Conservation (phyloP, 2,888 invertebrate genomes). For the Leptogaster cylindrica region DNA sequence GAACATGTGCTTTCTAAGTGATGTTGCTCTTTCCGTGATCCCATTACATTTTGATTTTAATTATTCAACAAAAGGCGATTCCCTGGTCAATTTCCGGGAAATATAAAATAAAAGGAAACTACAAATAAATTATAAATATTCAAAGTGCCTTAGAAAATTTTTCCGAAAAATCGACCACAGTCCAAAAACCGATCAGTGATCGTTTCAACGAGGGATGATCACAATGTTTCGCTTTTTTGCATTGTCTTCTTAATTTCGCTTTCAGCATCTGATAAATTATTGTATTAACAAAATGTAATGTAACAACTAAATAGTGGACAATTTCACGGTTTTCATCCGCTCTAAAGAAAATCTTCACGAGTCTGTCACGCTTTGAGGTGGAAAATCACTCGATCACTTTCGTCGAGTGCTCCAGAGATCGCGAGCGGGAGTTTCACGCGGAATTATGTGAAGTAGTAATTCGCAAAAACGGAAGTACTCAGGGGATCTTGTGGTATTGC, state of each 20-base stretch:
- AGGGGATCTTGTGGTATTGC: constrained; percentile 19
- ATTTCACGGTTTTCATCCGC: constrained; percentile 14
- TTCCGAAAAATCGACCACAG: too few species aligned
- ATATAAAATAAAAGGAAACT: background rate
- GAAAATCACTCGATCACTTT: constrained; percentile 33
- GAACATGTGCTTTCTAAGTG: too few species aligned
- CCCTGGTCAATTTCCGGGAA: background rate
- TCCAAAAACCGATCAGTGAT: too few species aligned
- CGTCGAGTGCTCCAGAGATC: constrained; percentile 11
- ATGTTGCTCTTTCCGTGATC: too few species aligned
- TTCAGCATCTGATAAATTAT: too few species aligned
- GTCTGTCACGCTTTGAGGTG: constrained; percentile 24
- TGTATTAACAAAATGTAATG: too few species aligned
- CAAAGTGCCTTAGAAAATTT: background rate
- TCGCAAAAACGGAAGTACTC: constrained; percentile 28
- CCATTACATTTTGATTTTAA: too few species aligned
- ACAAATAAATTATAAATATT: background rate
- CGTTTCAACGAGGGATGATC: too few species aligned
- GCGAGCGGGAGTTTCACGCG: constrained; percentile 28
- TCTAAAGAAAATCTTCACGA: constrained; percentile 15
- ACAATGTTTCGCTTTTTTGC: too few species aligned
- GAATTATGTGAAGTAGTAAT: constrained; percentile 28
- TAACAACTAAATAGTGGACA: too few species aligned
- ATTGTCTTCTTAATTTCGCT: too few species aligned
- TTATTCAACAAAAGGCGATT: too few species aligned